Base-by-base conservation (phyloP, 1,140 invertebrate species). In the Asobara japonica region DNA sequence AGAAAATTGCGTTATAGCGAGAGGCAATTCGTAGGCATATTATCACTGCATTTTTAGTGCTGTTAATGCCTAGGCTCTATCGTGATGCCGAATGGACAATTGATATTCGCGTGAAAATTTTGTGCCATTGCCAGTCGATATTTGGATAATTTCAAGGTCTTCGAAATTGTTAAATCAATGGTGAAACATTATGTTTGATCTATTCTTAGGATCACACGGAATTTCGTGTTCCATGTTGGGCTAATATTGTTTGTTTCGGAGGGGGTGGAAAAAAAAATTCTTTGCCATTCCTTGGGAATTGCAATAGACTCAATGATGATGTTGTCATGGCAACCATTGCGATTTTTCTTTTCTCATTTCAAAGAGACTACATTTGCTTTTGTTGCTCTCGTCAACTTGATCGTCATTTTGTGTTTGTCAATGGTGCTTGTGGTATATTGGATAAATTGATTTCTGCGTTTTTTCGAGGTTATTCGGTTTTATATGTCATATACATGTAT, bases 121-220 rank as follows among this genome's bases (percentile, higher is more conserved):
- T 51, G 41, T 68, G 25, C 30, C 45, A 68, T 51, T 45, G 36
- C 38, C 27, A 65, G 29, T 18, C 61, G 27, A 64, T 65, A 33
- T 51, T 25, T 22, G 51, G 31, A 62, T 38, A 65, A 41, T 65
- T 70, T 66, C 68, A 70, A 74, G 68, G 72, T 11, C 51, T 60
- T n/a, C 1, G 7, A 51, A 70, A 70, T 66, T 74, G 72, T 74
- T 74, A 70, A 70, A 74, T 74, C 72, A 70, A 74, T 74, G 72
- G 11, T 56, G 36, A 13, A 73, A 66, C 16, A 69, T 18, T n/a
- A 75, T 69, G 36, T 51, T 56, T 51, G 61, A 11, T 36, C 65
- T 69, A 72, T 69, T 75, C 41, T 65, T 61, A 36, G 41, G 61
- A 30, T 41, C 41, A 48, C 41, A 48, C n/a, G 6, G 27, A 62